Evolutionary conservation across 2,888 invertebrate genomes (phyloP).

Genomic region (Rhopalosiphum nymphaeae): DNA sequence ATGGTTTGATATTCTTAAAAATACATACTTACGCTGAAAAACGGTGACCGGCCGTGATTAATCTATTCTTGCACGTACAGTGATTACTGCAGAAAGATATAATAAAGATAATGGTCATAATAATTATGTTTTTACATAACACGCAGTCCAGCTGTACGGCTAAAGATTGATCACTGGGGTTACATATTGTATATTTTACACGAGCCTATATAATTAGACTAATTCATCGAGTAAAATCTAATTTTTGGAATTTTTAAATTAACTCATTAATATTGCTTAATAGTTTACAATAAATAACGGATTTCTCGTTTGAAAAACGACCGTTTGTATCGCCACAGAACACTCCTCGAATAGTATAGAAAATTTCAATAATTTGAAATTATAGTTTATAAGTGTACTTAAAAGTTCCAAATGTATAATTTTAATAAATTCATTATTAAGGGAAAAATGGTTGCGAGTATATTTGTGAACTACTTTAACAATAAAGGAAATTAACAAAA

Average conservation of each 20-base stretch:
- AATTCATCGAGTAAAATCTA: too few relatives aligned
- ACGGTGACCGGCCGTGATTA: background rate
- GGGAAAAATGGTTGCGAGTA: too few relatives aligned
- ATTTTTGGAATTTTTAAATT: too few relatives aligned
- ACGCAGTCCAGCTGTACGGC: too few relatives aligned
- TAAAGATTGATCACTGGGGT: background rate
- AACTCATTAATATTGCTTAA: background rate
- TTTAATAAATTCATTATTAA: too few relatives aligned
- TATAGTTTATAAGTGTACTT: too few relatives aligned
- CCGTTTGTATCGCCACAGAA: too few relatives aligned
- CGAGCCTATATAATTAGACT: background rate
- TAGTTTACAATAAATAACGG: background rate
- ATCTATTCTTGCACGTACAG: background rate
- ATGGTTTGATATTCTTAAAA: background rate
- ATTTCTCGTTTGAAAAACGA: too few relatives aligned
- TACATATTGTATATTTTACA: background rate
- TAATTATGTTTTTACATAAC: background rate
- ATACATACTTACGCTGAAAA: background rate
- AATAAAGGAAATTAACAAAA: too few relatives aligned
- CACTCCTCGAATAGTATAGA: background rate
- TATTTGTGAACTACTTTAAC: too few relatives aligned
- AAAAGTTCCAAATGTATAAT: too few relatives aligned
- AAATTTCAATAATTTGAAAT: background rate
- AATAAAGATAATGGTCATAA: constrained; percentile 1
- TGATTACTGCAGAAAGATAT: background rate